Base-by-base conservation (phyloP, 2,113 vertebrate species). In the Cebidichthys violaceus region DNA sequence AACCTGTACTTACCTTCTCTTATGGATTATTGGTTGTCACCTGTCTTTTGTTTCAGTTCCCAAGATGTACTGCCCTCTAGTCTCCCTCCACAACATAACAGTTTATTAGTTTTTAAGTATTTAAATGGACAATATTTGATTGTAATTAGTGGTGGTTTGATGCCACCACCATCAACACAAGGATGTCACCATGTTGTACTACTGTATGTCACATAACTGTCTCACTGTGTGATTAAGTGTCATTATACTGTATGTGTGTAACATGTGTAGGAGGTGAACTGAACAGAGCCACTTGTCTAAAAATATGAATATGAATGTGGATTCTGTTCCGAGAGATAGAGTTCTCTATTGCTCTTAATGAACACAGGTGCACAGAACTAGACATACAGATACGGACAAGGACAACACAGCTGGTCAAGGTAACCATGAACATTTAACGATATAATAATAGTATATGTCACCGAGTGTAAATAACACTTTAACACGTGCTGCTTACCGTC, bases 1-100 rank as follows among this genome's bases (percentile, higher is more conserved):
- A 73, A 65, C 2, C 6, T 27, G 62, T 35, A 9, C 39, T 47
- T 31, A 2, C 24, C 45, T 43, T n/a, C 45, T 43, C 54, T 41
- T 7, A 8, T 55, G 17, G 22, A 72, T 68, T 24, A 72, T 75
- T 69, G 43, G 43, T 60, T 64, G 35, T 29, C 62, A 27, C 14
- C 9, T 52, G 35, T 55, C 54, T 55, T 55, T 9, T 60, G 6
- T 60, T 31, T 29, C 20, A 27, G 15, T 20, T n/a, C 24, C 1
- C 1, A 22, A 20, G 1, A 54, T 59, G 22, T 29, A 2, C 31
- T 62, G 1, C 41, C 15, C 41, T 31, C 27, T 22, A 3, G 66
- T 70, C n/a, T 55, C 33, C 14, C 1, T 14, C 7, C 7, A 55
- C 5, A 35, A n/a, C 29, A 31, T 31, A 31, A 31, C 29, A 31